Conservation (phyloP, 2,888 invertebrate species). For the Coelogynopora nodosa region DNA sequence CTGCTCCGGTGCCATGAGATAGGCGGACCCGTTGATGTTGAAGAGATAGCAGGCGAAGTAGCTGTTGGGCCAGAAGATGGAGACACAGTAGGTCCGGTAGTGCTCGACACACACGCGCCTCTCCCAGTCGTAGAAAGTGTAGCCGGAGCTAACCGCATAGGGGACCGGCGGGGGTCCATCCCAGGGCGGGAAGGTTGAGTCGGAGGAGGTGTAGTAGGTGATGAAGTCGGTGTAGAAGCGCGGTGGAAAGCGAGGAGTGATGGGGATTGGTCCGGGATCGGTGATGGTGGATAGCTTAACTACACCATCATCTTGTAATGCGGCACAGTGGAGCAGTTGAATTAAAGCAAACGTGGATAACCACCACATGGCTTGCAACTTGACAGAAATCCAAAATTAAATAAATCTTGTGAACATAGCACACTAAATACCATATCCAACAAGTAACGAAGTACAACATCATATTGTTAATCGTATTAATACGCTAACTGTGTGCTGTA, state of each 20-base stretch:
- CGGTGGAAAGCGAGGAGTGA: slow-evolving; percentile 2
- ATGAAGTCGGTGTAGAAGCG: background rate
- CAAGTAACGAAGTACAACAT: too few species aligned
- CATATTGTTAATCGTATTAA: too few species aligned
- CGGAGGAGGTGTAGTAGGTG: background rate
- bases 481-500: too few species aligned
- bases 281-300: too few species aligned
- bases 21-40: slow-evolving; percentile 39
- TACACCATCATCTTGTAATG: too few species aligned
- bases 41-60: slow-evolving; percentile 39
- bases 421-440: too few species aligned
- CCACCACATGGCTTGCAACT: too few species aligned
- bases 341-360: too few species aligned
- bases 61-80: slow-evolving; percentile 29
- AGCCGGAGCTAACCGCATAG: slow-evolving; percentile 24
- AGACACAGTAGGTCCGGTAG: slow-evolving; percentile 34
- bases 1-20: background rate
- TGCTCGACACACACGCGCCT: slow-evolving; percentile 32
- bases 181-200: slow-evolving; percentile 17
- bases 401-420: too few species aligned
- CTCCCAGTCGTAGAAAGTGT: slow-evolving; percentile 37
- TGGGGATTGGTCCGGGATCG: too few species aligned
- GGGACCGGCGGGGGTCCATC: background rate
- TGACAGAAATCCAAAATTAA: too few species aligned
- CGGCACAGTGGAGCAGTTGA: too few species aligned